Percentiles rank a stretch among this genome's conserved stretches.
These are phyloP conservation scores for Papilio xuthus DNA, from an alignment of 1,140 invertebrate species.

Conservation along the genomic window DNA sequence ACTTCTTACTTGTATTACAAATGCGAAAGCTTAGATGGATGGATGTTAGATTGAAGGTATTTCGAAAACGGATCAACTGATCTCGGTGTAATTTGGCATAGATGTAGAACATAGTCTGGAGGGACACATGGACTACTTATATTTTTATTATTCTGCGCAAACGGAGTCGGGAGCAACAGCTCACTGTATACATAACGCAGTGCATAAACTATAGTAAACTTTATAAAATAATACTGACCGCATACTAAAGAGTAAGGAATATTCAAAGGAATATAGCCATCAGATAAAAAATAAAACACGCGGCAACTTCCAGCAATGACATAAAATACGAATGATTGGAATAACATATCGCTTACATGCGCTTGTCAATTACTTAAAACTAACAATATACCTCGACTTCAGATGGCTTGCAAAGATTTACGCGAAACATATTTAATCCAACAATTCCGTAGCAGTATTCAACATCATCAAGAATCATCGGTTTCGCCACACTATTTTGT, in stretches of 20 bases:
- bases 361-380: slow-evolving; percentile 54
- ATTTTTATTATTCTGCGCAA: too few species aligned
- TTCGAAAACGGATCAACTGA: too few species aligned
- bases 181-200: too few species aligned
- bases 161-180: too few species aligned
- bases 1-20: too few species aligned
- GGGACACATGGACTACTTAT: too few species aligned
- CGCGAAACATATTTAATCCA: not conserved
- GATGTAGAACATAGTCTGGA: too few species aligned
- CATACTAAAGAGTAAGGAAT: slow-evolving; percentile 4
- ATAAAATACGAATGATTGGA: slow-evolving; percentile 43
- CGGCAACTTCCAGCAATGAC: slow-evolving; percentile 39
- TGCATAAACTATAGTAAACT: slow-evolving; percentile 45
- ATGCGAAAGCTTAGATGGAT: too few species aligned
- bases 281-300: slow-evolving; percentile 41
- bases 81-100: too few species aligned
- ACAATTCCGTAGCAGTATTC: not conserved
- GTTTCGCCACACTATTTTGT: too few species aligned
- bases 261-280: slow-evolving; percentile 32
- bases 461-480: too few species aligned
- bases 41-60: too few species aligned
- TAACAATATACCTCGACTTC: not conserved
- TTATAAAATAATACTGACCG: slow-evolving; percentile 46
- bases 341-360: slow-evolving; percentile 52
- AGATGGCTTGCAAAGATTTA: not conserved